Conservation (phyloP, 2,888 invertebrate genomes). For the Habroteleia sp. region DNA sequence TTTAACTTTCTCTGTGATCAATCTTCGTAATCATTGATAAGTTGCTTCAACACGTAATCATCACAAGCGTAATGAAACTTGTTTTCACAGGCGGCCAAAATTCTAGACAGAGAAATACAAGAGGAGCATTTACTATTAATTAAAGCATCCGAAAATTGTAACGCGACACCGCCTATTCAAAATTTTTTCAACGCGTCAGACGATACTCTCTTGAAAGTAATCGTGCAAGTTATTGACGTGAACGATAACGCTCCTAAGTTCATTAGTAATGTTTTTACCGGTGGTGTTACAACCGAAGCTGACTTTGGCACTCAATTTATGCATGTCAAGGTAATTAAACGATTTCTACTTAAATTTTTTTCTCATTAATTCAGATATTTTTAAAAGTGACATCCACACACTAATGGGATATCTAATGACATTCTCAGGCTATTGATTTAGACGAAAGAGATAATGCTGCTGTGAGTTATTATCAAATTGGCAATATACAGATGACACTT, state of each 20-base stretch:
- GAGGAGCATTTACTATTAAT: constrained; percentile 87
- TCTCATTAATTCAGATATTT: neutral
- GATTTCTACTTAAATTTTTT: constrained; percentile 10
- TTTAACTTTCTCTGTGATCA: too few species aligned
- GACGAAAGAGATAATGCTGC: constrained; percentile 89
- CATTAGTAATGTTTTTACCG: constrained; percentile 90
- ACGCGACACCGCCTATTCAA: constrained; percentile 83
- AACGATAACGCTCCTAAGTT: constrained; percentile 96
- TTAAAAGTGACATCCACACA: too few species aligned
- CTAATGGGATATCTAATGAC: too few species aligned
- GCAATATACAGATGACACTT: constrained; percentile 90
- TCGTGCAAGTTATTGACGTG: constrained; percentile 89
- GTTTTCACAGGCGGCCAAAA: constrained; percentile 82
- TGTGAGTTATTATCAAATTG: constrained; percentile 89
- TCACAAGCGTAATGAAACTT: too few species aligned
- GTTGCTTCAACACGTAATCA: too few species aligned
- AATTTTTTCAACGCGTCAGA: constrained; percentile 83
- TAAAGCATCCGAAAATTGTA: constrained; percentile 92
- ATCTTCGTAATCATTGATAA: too few species aligned
- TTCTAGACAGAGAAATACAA: constrained; percentile 88
- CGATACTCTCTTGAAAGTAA: constrained; percentile 87
- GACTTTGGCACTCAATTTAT: constrained; percentile 94
- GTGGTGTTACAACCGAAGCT: constrained; percentile 96
- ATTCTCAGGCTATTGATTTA: constrained; percentile 89
- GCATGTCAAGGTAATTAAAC: constrained; percentile 86